Evolutionary conservation across 2,113 vertebrate genomes (phyloP), one percentile per base, ranked within the genome.

Genomic region (Mesocricetus auratus): DNA sequence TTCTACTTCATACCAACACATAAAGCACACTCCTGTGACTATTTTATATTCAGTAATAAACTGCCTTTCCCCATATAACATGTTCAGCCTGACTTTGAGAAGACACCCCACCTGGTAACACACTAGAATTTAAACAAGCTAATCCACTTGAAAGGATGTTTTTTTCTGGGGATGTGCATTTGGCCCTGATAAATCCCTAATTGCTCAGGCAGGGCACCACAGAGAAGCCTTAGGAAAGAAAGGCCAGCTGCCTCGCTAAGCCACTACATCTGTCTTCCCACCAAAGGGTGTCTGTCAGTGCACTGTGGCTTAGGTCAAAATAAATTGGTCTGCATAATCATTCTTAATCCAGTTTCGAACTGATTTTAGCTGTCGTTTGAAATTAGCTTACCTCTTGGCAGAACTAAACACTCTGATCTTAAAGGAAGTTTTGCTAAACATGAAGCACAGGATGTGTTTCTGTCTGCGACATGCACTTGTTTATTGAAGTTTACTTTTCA

Each of bases 91-190:
- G 93, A 92, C 96, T 83, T 88, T 93, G 95, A 96, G 95, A 97
- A 96, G 96, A 93, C 13, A 19, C 93, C 93, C 91, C 81, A 89
- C 96, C 96, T 90, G 88, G 86, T 91, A 91, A 82, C 89, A 97
- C 93, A 94, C 8, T 6, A 92, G 97, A 97, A 97, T 98, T 98
- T 97, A 97, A 98, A 97, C 60, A 97, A 94, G 78, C 64, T 45
- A 10, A 2, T 93, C 94, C 92, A 42, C 62, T 79, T 93, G 33
- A 90, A 97, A 96, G 86, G 69, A 81, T 73, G 7, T 24, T 86
- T 94, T 94, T 94, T 96, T 96, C 93, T 97, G 90, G 81, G 75
- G 47, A 92, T 90, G 82, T 50, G 86, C 73, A 85, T 83, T 94
- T 91, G 94, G 47, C 71, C 90, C 69, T 56, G 74, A 95, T 83